Percentiles rank a stretch among this genome's conserved stretches.
Conservation (phyloP, 30 jellyfish, hydroid and myxozoan genomes). For the Turritopsis dohrnii region DNA sequence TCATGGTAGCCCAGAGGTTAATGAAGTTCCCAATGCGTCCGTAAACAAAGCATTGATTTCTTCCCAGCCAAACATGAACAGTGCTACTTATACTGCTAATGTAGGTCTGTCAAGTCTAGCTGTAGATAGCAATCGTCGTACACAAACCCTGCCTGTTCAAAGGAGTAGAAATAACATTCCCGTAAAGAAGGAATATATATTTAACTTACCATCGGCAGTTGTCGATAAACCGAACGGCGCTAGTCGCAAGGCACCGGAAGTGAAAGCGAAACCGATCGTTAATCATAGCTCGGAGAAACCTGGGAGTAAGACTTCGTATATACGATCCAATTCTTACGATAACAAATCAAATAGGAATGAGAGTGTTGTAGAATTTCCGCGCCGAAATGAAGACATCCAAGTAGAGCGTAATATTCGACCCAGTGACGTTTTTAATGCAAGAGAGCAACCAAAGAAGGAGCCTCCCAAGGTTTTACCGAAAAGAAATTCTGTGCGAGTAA, state of each 20-base stretch:
- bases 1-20: background rate
- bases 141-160: background rate
- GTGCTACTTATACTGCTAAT: background rate
- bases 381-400: background rate
- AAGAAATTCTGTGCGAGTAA: background rate
- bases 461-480: background rate
- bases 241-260: background rate
- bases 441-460: background rate
- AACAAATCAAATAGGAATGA: background rate
- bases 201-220: background rate
- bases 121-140: background rate
- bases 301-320: background rate
- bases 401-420: slow-evolving; percentile 4
- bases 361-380: background rate
- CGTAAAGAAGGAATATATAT: background rate
- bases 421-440: background rate
- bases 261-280: background rate
- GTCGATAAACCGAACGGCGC: background rate
- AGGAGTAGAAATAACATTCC: background rate
- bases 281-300: background rate
- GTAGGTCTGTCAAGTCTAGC: background rate
- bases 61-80: background rate
- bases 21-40: background rate
- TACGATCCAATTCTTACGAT: background rate
- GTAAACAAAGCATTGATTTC: background rate